phyloP scores from a whole-genome alignment of 2,888 invertebrate species.

The Lucinisca nassula region DNA sequence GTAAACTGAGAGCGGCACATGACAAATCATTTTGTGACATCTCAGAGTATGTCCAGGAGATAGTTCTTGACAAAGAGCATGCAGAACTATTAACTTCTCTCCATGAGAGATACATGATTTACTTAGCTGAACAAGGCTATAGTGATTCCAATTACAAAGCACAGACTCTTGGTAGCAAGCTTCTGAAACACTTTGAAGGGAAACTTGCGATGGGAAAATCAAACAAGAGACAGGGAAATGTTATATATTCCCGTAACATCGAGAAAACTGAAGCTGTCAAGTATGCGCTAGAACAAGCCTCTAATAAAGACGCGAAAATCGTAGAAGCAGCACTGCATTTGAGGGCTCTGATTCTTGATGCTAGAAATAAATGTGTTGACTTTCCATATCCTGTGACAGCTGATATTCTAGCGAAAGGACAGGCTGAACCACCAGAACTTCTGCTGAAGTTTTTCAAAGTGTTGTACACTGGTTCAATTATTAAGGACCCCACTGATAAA shows the following conservation, averaged over 20 bases:
- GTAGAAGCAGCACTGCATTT: not conserved
- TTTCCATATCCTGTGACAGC: conserved; percentile 13
- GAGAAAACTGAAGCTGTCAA: not conserved
- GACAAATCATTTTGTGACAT: conserved; percentile 7
- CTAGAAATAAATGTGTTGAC: not conserved
- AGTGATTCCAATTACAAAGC: conserved; percentile 2
- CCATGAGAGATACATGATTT: not conserved
- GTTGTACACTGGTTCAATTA: conserved; percentile 16
- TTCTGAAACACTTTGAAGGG: conserved; percentile 16
- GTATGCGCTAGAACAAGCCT: not conserved
- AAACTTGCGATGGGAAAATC: conserved; percentile 11
- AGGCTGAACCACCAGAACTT: conserved; percentile 7
- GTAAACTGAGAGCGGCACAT: not conserved
- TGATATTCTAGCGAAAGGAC: conserved; percentile 5
- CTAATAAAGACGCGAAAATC: not conserved
- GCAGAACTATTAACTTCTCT: conserved; percentile 28
- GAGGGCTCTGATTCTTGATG: not conserved
- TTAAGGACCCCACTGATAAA: not conserved
- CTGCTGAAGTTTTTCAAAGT: not conserved
- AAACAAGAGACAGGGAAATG: conserved; percentile 20
- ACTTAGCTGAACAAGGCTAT: not conserved
- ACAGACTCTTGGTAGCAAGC: not conserved
- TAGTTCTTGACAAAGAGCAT: not conserved
- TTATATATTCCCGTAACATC: not conserved
- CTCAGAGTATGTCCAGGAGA: not conserved